A percentile compares a stretch with the other conserved stretches of the same genome.
phyloP scores from a whole-genome alignment of 2,797 vertebrate genomes.

The Tenualosa thibaudeaui region DNA sequence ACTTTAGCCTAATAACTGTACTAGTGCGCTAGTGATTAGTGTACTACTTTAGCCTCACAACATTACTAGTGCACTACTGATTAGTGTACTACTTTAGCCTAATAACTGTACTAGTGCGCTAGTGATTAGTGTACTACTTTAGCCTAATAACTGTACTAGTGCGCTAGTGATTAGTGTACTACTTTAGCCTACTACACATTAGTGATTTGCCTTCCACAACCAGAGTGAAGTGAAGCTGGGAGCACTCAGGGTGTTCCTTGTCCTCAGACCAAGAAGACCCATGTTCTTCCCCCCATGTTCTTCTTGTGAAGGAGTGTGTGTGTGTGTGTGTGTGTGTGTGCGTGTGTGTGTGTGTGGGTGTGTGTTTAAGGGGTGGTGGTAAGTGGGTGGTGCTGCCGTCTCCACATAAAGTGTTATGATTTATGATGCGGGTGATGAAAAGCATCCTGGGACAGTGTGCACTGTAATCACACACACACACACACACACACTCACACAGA shows the following conservation, averaged over 20 bases:
- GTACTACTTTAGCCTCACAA: too few species aligned
- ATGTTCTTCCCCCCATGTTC: constrained; percentile 31
- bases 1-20: too few species aligned
- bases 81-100: too few species aligned
- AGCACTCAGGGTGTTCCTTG: constrained; percentile 33
- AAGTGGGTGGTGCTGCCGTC: constrained; percentile 33
- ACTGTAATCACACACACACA: constrained; percentile 33
- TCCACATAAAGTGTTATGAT: constrained; percentile 49
- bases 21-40: too few species aligned
- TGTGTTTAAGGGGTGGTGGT: neutral
- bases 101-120: too few species aligned
- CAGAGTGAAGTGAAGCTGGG: constrained; percentile 21
- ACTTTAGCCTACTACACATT: too few species aligned
- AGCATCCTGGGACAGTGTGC: constrained; percentile 42
- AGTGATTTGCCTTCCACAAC: constrained; percentile 12
- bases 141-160: too few species aligned
- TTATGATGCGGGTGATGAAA: constrained; percentile 54
- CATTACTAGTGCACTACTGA: too few species aligned
- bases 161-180: too few species aligned
- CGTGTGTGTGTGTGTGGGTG: constrained; percentile 12
- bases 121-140: too few species aligned
- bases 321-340: constrained; percentile 26
- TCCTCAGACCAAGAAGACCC: neutral
- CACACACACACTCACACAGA: constrained; percentile 35
- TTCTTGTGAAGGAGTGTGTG: constrained; percentile 23